Percentiles rank a stretch among this genome's conserved stretches.
These are phyloP conservation scores for Callionymus lyra DNA, from an alignment of 2,113 vertebrate genomes.

Conservation along the genomic window DNA sequence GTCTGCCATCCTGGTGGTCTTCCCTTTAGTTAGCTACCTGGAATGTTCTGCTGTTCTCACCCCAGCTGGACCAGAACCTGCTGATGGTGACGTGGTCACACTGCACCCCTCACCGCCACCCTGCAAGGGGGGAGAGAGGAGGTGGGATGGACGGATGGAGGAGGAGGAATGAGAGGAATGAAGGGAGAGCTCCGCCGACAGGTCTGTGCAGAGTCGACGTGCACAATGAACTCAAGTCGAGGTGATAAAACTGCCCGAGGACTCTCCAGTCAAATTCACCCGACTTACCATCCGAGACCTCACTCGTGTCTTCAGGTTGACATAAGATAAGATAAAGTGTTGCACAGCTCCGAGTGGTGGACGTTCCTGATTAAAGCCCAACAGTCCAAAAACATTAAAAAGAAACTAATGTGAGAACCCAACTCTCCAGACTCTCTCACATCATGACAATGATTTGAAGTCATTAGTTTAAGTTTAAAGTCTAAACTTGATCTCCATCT, in stretches of 20 bases:
- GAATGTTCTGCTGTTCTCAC: conserved; percentile 12
- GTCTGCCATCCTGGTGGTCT: conserved; percentile 18
- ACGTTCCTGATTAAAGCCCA: too few species aligned
- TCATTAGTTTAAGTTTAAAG: too few species aligned
- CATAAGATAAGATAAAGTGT: too few species aligned
- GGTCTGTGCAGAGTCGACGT: conserved; percentile 65
- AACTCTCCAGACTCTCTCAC: too few species aligned
- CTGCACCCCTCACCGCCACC: not conserved
- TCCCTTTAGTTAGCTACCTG: conserved; percentile 31
- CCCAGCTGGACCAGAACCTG: not conserved
- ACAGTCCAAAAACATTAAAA: too few species aligned
- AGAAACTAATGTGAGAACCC: too few species aligned
- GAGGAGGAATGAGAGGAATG: conserved; percentile 67
- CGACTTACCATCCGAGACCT: too few species aligned
- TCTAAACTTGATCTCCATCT: too few species aligned
- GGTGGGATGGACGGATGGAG: conserved; percentile 41
- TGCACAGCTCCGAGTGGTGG: too few species aligned
- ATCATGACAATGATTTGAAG: too few species aligned
- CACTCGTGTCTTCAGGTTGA: too few species aligned
- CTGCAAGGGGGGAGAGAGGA: conserved; percentile 40
- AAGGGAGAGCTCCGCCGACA: conserved; percentile 54
- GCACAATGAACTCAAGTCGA: conserved; percentile 51
- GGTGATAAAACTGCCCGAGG: conserved; percentile 51
- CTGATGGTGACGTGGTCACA: not conserved
- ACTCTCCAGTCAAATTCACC: not conserved